Evolutionary conservation across 2,888 invertebrate genomes (phyloP).

Genomic region (Stomorhina lunata): DNA sequence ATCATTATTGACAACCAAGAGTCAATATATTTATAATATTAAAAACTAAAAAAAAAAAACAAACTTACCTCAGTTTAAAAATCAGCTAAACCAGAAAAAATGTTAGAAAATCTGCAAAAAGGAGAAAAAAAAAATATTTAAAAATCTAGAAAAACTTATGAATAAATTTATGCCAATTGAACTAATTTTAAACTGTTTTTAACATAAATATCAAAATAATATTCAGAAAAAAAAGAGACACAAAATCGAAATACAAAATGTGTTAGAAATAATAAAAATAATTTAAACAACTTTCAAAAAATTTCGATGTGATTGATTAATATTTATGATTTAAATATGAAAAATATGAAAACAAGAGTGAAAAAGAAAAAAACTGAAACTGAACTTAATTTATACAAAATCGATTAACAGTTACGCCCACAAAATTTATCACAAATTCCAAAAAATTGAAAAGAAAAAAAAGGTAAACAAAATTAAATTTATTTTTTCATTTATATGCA

Average conservation of each 20-base stretch:
- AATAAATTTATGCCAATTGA: constrained; percentile 54
- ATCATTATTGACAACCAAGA: constrained; percentile 22
- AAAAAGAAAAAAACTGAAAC: constrained; percentile 5
- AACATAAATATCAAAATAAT: constrained; percentile 25
- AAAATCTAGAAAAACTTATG: constrained; percentile 46
- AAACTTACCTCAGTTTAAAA: constrained; percentile 39
- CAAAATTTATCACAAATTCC: constrained; percentile 53
- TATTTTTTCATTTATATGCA: constrained; percentile 54
- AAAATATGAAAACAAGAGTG: constrained; percentile 3
- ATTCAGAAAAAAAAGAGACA: background rate
- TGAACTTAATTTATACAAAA: constrained; percentile 45
- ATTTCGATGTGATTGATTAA: constrained; percentile 55
- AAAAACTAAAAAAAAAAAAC: too few species aligned
- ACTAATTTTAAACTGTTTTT: constrained; percentile 49
- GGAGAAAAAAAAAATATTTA: background rate
- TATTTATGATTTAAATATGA: constrained; percentile 52
- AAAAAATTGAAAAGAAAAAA: constrained; percentile 6
- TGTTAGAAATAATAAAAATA: constrained; percentile 51
- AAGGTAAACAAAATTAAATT: constrained; percentile 27
- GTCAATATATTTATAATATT: constrained; percentile 31
- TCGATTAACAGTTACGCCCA: constrained; percentile 60
- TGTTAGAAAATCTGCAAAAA: constrained; percentile 42
- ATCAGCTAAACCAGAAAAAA: constrained; percentile 11
- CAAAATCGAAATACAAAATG: constrained; percentile 33
- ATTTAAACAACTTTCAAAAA: constrained; percentile 58